These are phyloP conservation scores for Calliphora vicina DNA, from an alignment of 1,140 invertebrate genomes.

Conservation along the genomic window DNA sequence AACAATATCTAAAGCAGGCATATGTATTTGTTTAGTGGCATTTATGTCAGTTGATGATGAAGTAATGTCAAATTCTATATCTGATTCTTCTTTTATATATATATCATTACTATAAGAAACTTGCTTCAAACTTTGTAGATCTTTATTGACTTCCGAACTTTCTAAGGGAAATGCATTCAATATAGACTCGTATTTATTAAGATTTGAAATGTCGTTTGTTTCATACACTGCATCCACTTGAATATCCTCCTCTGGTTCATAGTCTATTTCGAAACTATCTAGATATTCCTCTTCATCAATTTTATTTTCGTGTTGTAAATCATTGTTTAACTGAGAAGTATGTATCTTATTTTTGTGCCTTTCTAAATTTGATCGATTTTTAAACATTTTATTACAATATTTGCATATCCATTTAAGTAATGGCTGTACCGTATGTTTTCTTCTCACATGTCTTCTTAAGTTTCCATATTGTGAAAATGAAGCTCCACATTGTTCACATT, in stretches of 20 bases:
- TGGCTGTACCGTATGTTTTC: neutral
- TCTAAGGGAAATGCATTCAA: no score
- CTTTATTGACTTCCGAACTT: no score
- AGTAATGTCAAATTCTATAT: neutral
- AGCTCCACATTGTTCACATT: neutral
- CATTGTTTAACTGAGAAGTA: neutral
- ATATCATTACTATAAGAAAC: no score
- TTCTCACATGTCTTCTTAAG: neutral
- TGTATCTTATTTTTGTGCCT: neutral
- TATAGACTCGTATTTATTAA: no score
- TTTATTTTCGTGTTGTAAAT: neutral
- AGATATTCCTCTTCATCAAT: no score
- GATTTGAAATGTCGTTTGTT: no score
- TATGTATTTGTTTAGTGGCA: neutral
- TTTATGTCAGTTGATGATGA: neutral
- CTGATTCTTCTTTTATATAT: neutral
- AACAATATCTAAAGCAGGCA: neutral
- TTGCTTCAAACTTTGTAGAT: no score
- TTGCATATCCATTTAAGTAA: neutral
- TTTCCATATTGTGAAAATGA: neutral
- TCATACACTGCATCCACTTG: no score
- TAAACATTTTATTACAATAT: neutral
- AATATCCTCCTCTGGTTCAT: neutral
- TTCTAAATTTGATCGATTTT: neutral
- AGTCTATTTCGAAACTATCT: neutral